Evolutionary conservation across 2,797 vertebrate species (phyloP).

Genomic region (Gymnoscopelus microlampas): DNA sequence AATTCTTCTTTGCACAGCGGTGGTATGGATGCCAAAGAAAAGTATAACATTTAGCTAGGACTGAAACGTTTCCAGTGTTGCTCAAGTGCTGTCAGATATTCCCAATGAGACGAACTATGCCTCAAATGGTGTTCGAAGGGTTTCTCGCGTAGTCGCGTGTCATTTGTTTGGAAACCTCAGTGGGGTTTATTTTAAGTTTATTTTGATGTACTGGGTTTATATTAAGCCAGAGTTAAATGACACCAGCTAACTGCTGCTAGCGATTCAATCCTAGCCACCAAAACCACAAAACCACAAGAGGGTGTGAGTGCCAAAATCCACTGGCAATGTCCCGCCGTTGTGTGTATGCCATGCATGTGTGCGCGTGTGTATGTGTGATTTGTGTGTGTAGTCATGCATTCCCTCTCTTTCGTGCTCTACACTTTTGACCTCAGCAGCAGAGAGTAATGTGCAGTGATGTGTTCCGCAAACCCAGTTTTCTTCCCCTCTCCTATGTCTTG

Average conservation of each 20-base stretch:
- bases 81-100: not conserved
- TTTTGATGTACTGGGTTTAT: not conserved
- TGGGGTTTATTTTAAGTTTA: not conserved
- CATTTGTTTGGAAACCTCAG: not conserved
- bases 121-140: not conserved
- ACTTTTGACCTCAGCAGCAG: slow-evolving; percentile 14
- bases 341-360: slow-evolving; percentile 11
- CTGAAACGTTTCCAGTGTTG: not conserved
- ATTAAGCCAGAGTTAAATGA: slow-evolving; percentile 15
- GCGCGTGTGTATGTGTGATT: not conserved
- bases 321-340: not conserved
- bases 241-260: slow-evolving; percentile 1
- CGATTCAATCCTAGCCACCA: slow-evolving; percentile 27
- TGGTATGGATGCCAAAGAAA: too few species aligned
- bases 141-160: not conserved
- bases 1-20: too few species aligned
- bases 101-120: not conserved
- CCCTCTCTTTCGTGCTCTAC: not conserved
- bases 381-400: slow-evolving; percentile 4
- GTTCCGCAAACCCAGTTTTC: slow-evolving; percentile 19
- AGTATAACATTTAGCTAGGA: too few species aligned
- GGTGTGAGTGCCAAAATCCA: slow-evolving; percentile 20
- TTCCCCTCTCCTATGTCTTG: not conserved
- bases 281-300: slow-evolving; percentile 1
- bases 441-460: slow-evolving; percentile 18